Percentiles rank a stretch among this genome's conserved stretches.
phyloP scores from a whole-genome alignment of 2,113 vertebrate genomes.

The Salminus brasiliensis region DNA sequence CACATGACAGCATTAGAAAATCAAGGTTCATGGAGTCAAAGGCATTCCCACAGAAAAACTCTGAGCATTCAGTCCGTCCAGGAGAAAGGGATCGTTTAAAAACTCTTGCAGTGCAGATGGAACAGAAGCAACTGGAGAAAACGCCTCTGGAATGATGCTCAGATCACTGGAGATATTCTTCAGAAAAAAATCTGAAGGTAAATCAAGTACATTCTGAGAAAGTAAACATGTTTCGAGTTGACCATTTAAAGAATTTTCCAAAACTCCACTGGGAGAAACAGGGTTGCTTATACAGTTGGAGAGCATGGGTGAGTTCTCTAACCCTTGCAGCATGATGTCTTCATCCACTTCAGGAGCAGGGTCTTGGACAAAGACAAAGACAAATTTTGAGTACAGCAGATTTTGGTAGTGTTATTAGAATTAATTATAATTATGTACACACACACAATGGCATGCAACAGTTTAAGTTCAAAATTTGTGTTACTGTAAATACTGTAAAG shows the following conservation, averaged over 20 bases:
- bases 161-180: neutral
- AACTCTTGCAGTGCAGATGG: slow-evolving; percentile 15
- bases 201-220: neutral
- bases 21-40: neutral
- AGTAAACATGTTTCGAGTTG: neutral
- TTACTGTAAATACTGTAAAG: too few relatives aligned
- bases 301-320: slow-evolving; percentile 40
- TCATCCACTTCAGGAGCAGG: neutral
- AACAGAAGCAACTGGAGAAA: slow-evolving; percentile 27
- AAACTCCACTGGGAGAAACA: neutral
- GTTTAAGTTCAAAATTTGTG: too few relatives aligned
- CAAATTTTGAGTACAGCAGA: neutral
- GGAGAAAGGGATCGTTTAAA: slow-evolving; percentile 21
- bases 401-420: too few relatives aligned
- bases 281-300: neutral
- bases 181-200: slow-evolving; percentile 15
- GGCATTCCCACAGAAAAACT: neutral
- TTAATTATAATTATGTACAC: too few relatives aligned
- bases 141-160: neutral
- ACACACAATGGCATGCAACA: too few relatives aligned
- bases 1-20: neutral
- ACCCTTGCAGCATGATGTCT: neutral
- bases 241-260: neutral
- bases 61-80: neutral
- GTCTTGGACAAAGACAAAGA: slow-evolving; percentile 22